These are phyloP conservation scores for Chaetodon trifasciatus DNA, from an alignment of 2,797 vertebrate species.

Conservation along the genomic window DNA sequence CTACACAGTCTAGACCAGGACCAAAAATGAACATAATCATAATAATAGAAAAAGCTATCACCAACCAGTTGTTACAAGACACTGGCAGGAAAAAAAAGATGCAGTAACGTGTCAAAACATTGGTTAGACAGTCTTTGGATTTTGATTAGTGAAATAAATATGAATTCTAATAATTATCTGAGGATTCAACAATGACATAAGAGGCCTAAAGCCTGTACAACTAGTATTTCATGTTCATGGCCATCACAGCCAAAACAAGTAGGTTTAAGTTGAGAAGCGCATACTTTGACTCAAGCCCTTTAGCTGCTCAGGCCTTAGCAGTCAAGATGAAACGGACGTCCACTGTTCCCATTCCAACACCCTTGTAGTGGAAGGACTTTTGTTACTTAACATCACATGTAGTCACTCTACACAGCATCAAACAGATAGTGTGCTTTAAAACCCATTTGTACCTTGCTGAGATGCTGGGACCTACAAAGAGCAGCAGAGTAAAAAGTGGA, in stretches of 20 bases:
- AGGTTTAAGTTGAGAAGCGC: neutral
- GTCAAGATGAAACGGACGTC: conserved; percentile 4
- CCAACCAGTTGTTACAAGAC: conserved; percentile 2
- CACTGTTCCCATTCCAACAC: neutral
- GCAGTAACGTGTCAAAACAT: conserved; percentile 2
- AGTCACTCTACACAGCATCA: conserved; percentile 2
- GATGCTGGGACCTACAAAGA: neutral
- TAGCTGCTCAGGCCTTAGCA: neutral
- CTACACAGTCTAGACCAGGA: neutral
- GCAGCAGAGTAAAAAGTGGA: neutral
- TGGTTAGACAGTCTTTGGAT: conserved; percentile 50
- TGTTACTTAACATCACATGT: neutral
- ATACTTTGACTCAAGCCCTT: neutral
- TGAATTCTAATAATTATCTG: conserved; percentile 25
- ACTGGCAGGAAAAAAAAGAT: neutral
- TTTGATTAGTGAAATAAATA: conserved; percentile 67
- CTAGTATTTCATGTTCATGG: neutral
- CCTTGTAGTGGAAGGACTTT: conserved; percentile 10
- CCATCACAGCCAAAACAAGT: conserved; percentile 17
- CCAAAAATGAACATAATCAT: neutral
- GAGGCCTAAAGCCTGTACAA: neutral
- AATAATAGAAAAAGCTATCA: neutral
- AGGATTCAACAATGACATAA: conserved; percentile 19
- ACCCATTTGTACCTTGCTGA: conserved; percentile 9
- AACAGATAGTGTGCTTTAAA: conserved; percentile 25